Percentiles rank a stretch among this genome's conserved stretches.
Conservation (phyloP, 2,888 invertebrate genomes). For the Philhelius pedissequus region DNA sequence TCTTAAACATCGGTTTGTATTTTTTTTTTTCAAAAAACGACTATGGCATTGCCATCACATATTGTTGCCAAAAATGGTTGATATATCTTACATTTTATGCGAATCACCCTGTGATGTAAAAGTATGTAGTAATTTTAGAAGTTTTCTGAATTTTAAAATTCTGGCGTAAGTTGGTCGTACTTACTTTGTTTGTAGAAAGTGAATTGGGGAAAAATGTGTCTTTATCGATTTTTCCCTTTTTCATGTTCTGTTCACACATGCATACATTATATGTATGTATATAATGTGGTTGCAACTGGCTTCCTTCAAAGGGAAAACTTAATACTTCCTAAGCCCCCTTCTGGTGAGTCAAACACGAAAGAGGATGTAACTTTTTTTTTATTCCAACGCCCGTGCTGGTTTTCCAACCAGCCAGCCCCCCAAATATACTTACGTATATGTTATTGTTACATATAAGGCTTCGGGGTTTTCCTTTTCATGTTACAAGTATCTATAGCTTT, state of each 20-base stretch:
- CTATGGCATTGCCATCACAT: too few species aligned
- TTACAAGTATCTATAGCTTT: conserved; percentile 27
- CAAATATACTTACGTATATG: neutral
- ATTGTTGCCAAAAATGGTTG: too few species aligned
- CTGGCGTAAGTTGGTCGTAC: too few species aligned
- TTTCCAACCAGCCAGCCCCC: neutral
- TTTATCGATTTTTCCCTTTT: conserved; percentile 11
- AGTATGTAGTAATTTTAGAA: neutral
- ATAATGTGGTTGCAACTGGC: conserved; percentile 16
- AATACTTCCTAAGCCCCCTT: conserved; percentile 52
- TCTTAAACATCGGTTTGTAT: too few species aligned
- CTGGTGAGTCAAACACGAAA: conserved; percentile 57
- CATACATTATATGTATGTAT: too few species aligned
- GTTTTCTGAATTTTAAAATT: neutral
- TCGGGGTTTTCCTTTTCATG: conserved; percentile 17
- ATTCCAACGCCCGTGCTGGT: neutral
- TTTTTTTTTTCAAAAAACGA: too few species aligned
- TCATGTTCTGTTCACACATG: neutral
- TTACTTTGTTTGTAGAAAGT: neutral
- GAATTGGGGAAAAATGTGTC: neutral
- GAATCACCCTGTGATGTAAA: neutral
- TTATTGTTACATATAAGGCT: conserved; percentile 7
- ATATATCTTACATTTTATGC: neutral
- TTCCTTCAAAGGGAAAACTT: conserved; percentile 46
- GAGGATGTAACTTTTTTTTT: conserved; percentile 50